phyloP scores from a whole-genome alignment of 2,888 invertebrate genomes.

The Caenorhabditis sp. region DNA sequence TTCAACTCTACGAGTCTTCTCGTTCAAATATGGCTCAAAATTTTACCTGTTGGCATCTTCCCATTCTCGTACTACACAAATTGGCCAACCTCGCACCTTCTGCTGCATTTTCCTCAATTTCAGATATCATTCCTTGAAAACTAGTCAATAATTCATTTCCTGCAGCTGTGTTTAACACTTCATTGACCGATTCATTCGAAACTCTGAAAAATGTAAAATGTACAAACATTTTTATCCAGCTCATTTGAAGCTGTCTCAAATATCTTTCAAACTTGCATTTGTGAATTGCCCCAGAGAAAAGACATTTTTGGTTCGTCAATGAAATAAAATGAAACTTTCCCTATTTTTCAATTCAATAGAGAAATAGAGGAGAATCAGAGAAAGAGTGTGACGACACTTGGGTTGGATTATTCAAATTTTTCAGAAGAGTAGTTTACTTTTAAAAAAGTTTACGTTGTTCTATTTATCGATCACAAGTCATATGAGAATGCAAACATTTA shows the following conservation, averaged over 20 bases:
- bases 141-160: slow-evolving; percentile 47
- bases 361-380: background rate
- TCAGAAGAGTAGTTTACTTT: too few species aligned
- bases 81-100: slow-evolving; percentile 52
- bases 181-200: slow-evolving; percentile 42
- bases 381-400: slow-evolving; percentile 6
- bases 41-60: slow-evolving; percentile 45
- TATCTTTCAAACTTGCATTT: background rate
- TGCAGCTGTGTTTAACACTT: slow-evolving; percentile 47
- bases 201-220: slow-evolving; percentile 22
- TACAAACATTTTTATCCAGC: too few species aligned
- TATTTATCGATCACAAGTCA: too few species aligned
- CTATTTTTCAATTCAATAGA: background rate
- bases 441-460: too few species aligned
- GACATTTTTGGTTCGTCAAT: slow-evolving; percentile 5
- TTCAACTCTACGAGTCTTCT: too few species aligned
- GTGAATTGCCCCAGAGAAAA: slow-evolving; percentile 15
- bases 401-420: slow-evolving; percentile 29
- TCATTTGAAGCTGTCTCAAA: too few species aligned
- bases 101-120: slow-evolving; percentile 41
- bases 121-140: slow-evolving; percentile 37
- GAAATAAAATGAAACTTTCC: background rate
- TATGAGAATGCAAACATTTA: too few species aligned
- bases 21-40: background rate
- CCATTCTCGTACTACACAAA: slow-evolving; percentile 56